Conservation (phyloP, 2,113 vertebrate genomes). For the Campylomormyrus numenius region DNA sequence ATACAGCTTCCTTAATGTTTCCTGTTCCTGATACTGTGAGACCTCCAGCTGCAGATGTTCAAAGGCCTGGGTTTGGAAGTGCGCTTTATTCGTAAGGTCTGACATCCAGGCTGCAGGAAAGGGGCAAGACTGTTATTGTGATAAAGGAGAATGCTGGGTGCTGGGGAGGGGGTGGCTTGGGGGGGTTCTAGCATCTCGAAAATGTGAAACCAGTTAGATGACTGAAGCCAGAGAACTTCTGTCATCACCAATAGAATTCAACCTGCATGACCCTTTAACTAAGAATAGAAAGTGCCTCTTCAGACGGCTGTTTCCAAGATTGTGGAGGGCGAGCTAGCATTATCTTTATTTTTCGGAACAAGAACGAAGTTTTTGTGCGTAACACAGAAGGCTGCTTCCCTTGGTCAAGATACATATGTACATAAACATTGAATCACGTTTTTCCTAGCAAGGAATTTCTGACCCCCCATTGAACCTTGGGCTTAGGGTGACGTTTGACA, state of each 20-base stretch:
- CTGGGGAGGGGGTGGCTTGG: neutral
- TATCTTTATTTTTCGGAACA: neutral
- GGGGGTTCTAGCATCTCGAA: neutral
- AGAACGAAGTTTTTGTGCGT: neutral
- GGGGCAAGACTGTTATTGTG: neutral
- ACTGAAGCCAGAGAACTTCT: neutral
- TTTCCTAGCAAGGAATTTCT: neutral
- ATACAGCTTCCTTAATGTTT: constrained; percentile 6
- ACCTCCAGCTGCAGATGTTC: neutral
- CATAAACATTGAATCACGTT: neutral
- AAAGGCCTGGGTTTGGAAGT: neutral
- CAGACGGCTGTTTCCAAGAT: neutral
- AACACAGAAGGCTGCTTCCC: neutral
- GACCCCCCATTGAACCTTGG: neutral
- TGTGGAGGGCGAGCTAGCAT: neutral
- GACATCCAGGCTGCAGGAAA: neutral
- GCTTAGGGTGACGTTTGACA: neutral
- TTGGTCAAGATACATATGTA: neutral
- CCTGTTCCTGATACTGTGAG: neutral
- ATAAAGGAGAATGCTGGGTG: neutral
- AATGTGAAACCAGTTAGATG: constrained; percentile 7
- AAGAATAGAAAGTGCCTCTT: neutral
- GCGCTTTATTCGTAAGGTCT: neutral
- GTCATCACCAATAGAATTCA: constrained; percentile 15
- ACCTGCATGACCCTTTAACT: neutral